phyloP scores from a whole-genome alignment of 2,797 vertebrate species.

The Avahi laniger region DNA sequence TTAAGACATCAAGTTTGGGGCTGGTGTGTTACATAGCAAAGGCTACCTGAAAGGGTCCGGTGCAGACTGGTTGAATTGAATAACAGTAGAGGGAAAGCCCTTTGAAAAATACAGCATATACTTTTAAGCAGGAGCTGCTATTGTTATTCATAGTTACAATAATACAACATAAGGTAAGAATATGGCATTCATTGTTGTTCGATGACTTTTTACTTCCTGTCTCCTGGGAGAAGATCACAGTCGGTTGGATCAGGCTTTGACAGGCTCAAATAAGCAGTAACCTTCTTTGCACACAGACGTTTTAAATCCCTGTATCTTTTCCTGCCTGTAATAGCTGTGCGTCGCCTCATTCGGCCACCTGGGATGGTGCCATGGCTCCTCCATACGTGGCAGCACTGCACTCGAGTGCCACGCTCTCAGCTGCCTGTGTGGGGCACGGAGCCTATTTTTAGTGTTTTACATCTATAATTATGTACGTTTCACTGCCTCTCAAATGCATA shows the following conservation, averaged over 20 bases:
- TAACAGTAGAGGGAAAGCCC: background rate
- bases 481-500: constrained; percentile 76
- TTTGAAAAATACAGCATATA: background rate
- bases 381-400: constrained; percentile 71
- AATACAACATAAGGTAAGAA: background rate
- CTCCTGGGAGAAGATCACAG: background rate
- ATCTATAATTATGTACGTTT: constrained; percentile 81
- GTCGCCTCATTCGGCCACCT: constrained; percentile 74
- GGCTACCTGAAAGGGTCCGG: rapidly evolving
- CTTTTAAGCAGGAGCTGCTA: background rate
- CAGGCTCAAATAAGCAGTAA: background rate
- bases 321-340: constrained; percentile 64
- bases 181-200: rapidly evolving
- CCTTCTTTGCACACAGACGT: constrained; percentile 59
- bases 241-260: constrained; percentile 36
- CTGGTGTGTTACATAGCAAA: background rate
- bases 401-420: constrained; percentile 77
- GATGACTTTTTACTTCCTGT: background rate
- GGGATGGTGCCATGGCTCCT: constrained; percentile 76
- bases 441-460: constrained; percentile 82
- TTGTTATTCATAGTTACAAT: background rate
- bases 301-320: constrained; percentile 67
- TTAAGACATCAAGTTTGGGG: background rate
- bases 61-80: background rate
- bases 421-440: constrained; percentile 80